Base-by-base conservation (phyloP, 2,113 vertebrate species). In the Sturnus vulgaris region DNA sequence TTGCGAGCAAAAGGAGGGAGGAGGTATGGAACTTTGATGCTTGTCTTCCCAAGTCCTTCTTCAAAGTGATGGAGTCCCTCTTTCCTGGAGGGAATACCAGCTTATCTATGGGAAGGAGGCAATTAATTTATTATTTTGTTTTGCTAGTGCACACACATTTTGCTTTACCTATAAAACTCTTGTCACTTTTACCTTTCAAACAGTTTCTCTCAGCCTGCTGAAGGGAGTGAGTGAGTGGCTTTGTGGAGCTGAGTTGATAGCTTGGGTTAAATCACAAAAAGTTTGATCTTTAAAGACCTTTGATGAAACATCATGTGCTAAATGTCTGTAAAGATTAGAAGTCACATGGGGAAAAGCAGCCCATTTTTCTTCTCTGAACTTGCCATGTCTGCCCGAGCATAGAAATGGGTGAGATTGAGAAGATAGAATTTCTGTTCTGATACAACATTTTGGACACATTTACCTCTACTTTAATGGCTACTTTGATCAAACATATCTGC, bases 71-170 rank as follows among this genome's bases (percentile, higher is more conserved):
- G 30, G 30, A 78, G 8, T 4, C 2, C 1, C 1, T 42, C 22
- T 83, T 69, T 69, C 33, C 21, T 23, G 33, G 14, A 69, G 16
- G 12, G 22, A 49, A 68, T n/a, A 39, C 8, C 39, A 64, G 16
- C 5, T 15, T 46, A 18, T 2, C 1, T 0, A 7, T 37, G 25
- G 14, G 24, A 82, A 64, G 19, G 0, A 10, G 6, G 35, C 2
- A 18, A 50, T 7, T 11, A 31, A 37, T 91, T 37, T 5, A 2
- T 61, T 35, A 4, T 28, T 72, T 78, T 69, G 6, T 15, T 64
- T 42, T 27, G 9, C 16, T 78, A 69, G 10, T 4, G 4, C 0
- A 1, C 0, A 2, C 7, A 35, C 13, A 5, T 73, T 77, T 81
- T 63, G 3, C 6, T 77, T 69, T 40, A 11, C 12, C 2, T 46